phyloP scores from a whole-genome alignment of 1,140 invertebrate genomes.

The Drosophila lacertosa region DNA sequence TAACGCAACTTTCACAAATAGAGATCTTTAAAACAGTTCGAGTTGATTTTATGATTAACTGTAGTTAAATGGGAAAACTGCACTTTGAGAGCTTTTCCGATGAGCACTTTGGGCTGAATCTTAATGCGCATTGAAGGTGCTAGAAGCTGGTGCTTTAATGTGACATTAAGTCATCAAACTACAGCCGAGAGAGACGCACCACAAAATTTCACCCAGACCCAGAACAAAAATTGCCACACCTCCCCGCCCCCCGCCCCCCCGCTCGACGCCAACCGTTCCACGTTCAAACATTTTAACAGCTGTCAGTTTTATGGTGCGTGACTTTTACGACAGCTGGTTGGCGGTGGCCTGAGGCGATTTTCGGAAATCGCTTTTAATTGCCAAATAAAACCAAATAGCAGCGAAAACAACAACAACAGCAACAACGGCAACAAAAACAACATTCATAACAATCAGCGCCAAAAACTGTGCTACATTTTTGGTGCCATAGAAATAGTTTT shows the following conservation, averaged over 20 bases:
- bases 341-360: slow-evolving; percentile 55
- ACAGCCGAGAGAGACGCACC: slow-evolving; percentile 38
- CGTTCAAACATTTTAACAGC: slow-evolving; percentile 79
- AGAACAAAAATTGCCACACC: too few relatives aligned
- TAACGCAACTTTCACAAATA: background rate
- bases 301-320: slow-evolving; percentile 80
- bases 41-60: slow-evolving; percentile 25
- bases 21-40: slow-evolving; percentile 4
- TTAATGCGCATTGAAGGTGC: slow-evolving; percentile 10
- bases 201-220: background rate
- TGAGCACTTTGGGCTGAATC: background rate
- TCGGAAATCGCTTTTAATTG: slow-evolving; percentile 80
- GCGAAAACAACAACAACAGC: slow-evolving; percentile 26
- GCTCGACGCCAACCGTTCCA: too few relatives aligned
- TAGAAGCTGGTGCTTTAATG: slow-evolving; percentile 47
- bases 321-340: slow-evolving; percentile 73
- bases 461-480: slow-evolving; percentile 59
- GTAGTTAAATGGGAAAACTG: slow-evolving; percentile 24
- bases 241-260: too few relatives aligned
- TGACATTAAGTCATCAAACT: slow-evolving; percentile 73
- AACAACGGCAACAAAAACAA: slow-evolving; percentile 6
- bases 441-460: slow-evolving; percentile 67
- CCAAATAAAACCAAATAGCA: slow-evolving; percentile 72
- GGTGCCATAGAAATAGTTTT: slow-evolving; percentile 60
- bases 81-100: slow-evolving; percentile 17